Percentiles rank a stretch among this genome's conserved stretches.
phyloP scores from a whole-genome alignment of 2,888 invertebrate genomes.

The Cataglyphis livida region DNA sequence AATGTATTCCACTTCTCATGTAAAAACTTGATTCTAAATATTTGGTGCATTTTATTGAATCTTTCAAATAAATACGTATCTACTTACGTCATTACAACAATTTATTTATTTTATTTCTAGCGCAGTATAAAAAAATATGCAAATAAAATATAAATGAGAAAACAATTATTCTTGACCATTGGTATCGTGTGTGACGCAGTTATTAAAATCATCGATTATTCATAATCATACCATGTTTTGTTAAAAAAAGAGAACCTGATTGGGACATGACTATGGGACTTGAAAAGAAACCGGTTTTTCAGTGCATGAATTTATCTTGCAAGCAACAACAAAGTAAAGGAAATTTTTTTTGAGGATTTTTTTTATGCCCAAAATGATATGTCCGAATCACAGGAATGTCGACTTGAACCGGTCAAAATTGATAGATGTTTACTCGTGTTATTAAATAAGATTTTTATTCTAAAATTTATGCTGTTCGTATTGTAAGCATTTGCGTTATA shows the following conservation, averaged over 20 bases:
- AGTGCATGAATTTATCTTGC: background rate
- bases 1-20: background rate
- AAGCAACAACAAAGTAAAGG: background rate
- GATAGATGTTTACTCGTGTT: background rate
- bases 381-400: background rate
- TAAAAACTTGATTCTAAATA: background rate
- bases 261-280: background rate
- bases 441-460: background rate
- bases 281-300: constrained; percentile 7
- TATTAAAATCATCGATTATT: background rate
- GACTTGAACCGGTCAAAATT: background rate
- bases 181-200: background rate
- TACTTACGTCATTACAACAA: background rate
- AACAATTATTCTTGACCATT: background rate
- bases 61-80: background rate
- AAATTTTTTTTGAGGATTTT: background rate
- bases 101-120: background rate
- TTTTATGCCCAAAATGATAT: background rate
- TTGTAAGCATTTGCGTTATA: background rate
- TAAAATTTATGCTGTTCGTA: constrained; percentile 31
- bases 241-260: background rate
- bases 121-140: background rate
- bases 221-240: background rate
- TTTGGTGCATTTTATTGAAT: background rate
- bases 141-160: background rate